Evolutionary conservation across 1,140 invertebrate species (phyloP), one percentile per base, ranked within the genome.

Genomic region (Philotrypesis tridentata): DNA sequence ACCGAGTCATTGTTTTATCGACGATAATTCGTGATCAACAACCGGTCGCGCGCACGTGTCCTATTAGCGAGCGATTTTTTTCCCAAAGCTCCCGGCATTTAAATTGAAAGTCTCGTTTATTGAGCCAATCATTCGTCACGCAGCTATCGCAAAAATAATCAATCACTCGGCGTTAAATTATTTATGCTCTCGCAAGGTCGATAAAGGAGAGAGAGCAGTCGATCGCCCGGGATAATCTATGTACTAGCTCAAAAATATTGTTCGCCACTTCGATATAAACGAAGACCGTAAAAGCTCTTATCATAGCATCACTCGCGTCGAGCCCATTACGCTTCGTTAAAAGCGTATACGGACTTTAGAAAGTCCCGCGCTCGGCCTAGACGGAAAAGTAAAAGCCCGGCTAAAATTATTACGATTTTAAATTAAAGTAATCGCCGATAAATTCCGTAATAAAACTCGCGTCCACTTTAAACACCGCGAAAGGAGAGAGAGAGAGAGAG

Each of bases 391-490:
- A 65, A 65, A 65, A 27, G n/a, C n/a, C 21, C 23, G 9, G 1
- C 3, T 29, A 29, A 31, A 74, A 67, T 29, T 72, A 80, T 40
- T 71, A 17, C 4, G 80, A 77, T 72, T 77, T 72, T 61, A 77
- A 77, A 77, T 77, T 37, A 61, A 75, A 70, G 14, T 81, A 75
- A 76, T 61, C n/a, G 5, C 21, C 27, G 14, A 70, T 76, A 76
- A 81, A 80, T 80, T 48, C 12, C 21, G 17, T 40, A 74, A 81
- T 81, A 81, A 81, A 70, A 61, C 8, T 71, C 43, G 8, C 14
- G 43, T 37, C n/a, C 14, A 72, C 48, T 80, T 80, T 72, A 81
- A 75, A 68, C 29, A 21, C 61, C n/a, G 33, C 75, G 25, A 75
- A 75, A 37, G 4, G 25, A 17, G 9, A 33, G n/a, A n/a, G n/a